Evolutionary conservation across 2,888 invertebrate genomes (phyloP).

Genomic region (Atrina japonica): DNA sequence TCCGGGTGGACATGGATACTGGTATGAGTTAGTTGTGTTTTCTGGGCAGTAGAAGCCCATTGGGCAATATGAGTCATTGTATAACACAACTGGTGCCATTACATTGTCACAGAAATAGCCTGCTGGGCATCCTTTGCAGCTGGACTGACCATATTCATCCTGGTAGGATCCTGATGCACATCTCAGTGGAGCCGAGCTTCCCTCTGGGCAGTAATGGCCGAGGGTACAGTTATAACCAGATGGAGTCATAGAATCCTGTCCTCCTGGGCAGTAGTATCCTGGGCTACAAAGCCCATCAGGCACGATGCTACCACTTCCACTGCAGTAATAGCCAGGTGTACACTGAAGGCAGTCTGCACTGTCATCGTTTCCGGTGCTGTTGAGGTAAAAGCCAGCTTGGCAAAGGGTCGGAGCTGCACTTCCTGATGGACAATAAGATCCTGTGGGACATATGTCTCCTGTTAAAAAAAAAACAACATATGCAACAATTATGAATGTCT

Average conservation of each 20-base stretch:
- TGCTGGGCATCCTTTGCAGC: conserved; percentile 74
- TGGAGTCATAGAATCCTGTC: conserved; percentile 67
- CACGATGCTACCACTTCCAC: conserved; percentile 64
- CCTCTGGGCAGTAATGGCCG: conserved; percentile 75
- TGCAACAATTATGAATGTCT: neutral
- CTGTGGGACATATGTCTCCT: conserved; percentile 75
- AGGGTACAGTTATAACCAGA: conserved; percentile 72
- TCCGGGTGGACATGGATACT: conserved; percentile 75
- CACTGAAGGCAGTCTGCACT: conserved; percentile 65
- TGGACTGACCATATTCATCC: conserved; percentile 69
- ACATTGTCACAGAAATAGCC: conserved; percentile 77
- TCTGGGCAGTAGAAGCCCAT: conserved; percentile 74
- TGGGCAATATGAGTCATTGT: conserved; percentile 72
- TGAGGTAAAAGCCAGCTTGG: conserved; percentile 65
- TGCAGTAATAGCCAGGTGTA: conserved; percentile 69
- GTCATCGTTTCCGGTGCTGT: conserved; percentile 69
- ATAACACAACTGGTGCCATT: conserved; percentile 73
- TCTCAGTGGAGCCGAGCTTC: conserved; percentile 62
- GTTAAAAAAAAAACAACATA: conserved; percentile 14
- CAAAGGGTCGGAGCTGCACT: conserved; percentile 64
- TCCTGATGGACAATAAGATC: conserved; percentile 69
- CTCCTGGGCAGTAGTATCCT: conserved; percentile 78
- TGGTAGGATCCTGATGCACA: conserved; percentile 74
- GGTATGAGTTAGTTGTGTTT: conserved; percentile 66
- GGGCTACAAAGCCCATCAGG: conserved; percentile 71